Conservation (phyloP, 1,140 invertebrate species). For the Parasteatoda tepidariorum region DNA sequence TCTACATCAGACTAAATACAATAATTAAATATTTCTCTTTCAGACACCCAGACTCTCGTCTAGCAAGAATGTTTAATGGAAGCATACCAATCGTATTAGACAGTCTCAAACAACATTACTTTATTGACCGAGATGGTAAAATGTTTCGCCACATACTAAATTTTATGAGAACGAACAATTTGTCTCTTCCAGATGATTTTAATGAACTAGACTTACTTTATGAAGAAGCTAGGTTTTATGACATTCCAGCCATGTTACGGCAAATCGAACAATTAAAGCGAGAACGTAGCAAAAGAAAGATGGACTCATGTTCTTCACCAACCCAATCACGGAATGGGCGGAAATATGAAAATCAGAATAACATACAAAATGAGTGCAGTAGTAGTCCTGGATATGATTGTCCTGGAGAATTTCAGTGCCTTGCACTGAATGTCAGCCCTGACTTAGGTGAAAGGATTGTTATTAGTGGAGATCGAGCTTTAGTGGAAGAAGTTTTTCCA, state of each 20-base stretch:
- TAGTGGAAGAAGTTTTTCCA: constrained; percentile 79
- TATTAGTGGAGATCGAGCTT: constrained; percentile 69
- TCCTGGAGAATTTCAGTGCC: constrained; percentile 78
- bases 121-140: constrained; percentile 94
- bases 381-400: constrained; percentile 34
- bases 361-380: constrained; percentile 39
- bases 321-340: constrained; percentile 39
- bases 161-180: constrained; percentile 89
- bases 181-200: constrained; percentile 89
- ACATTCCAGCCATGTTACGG: constrained; percentile 76
- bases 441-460: constrained; percentile 79
- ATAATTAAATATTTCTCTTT: constrained; percentile 46
- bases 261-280: constrained; percentile 83
- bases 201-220: constrained; percentile 88
- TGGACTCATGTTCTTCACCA: constrained; percentile 26
- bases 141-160: constrained; percentile 97
- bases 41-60: constrained; percentile 91
- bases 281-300: constrained; percentile 69
- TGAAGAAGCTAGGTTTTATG: constrained; percentile 93
- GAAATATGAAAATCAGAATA: constrained; percentile 44
- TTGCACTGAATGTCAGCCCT: constrained; percentile 87
- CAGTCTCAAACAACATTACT: constrained; percentile 97
- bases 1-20: no score
- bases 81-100: constrained; percentile 95
- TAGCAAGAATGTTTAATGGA: constrained; percentile 96